phyloP scores from a whole-genome alignment of 2,797 vertebrate species.

The Pachyuromys duprasi region DNA sequence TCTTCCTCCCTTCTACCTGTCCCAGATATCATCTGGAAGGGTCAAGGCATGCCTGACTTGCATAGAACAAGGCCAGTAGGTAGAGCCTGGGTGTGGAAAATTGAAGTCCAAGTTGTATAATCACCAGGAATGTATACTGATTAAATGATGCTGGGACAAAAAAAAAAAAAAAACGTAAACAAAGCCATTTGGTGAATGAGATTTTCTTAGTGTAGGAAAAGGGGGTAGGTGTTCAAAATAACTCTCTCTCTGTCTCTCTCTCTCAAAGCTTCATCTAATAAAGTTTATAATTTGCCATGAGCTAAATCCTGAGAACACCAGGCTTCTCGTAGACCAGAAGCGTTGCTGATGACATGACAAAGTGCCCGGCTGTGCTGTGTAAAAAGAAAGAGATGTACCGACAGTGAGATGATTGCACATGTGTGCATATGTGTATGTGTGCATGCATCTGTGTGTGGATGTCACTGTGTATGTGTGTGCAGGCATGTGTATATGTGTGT shows the following conservation, averaged over 20 bases:
- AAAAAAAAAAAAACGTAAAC: not conserved
- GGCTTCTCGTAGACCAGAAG: not conserved
- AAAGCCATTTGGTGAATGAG: rapidly evolving
- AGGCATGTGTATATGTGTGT: not conserved
- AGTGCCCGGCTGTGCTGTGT: not conserved
- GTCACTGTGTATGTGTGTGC: not conserved
- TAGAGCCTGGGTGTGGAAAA: not conserved
- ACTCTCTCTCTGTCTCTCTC: not conserved
- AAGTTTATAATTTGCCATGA: slow-evolving; percentile 14
- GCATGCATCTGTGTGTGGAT: not conserved
- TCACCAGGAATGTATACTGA: not conserved
- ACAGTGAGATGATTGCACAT: not conserved
- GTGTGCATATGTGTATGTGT: not conserved
- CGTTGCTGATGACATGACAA: not conserved
- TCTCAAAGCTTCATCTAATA: slow-evolving; percentile 25
- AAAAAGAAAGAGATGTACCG: rapidly evolving
- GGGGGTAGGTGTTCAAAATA: slow-evolving; percentile 29
- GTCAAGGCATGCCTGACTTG: rapidly evolving
- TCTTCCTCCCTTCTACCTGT: not conserved
- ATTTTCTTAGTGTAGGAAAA: not conserved
- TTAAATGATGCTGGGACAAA: not conserved
- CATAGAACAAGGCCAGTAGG: not conserved
- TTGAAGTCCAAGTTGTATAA: not conserved
- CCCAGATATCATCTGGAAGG: too few species aligned
- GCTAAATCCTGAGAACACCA: not conserved